Percentiles rank a stretch among this genome's conserved stretches.
Conservation (phyloP, 2,888 invertebrate genomes). For the Maniola hyperantus region DNA sequence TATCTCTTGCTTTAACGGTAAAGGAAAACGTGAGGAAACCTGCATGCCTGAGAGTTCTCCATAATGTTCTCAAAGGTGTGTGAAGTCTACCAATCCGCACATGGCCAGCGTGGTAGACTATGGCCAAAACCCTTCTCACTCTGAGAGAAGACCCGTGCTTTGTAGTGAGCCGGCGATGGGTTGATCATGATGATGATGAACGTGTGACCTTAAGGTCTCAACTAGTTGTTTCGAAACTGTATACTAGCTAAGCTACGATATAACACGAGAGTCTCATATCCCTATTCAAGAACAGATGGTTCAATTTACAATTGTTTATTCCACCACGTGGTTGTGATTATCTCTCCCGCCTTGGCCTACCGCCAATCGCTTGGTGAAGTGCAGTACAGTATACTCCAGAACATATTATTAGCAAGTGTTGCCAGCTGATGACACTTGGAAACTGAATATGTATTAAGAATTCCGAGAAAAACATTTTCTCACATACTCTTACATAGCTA, state of each 20-base stretch:
- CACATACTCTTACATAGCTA: too few relatives aligned
- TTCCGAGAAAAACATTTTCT: not conserved
- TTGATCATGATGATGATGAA: too few relatives aligned
- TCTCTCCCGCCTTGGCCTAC: slow-evolving; percentile 38
- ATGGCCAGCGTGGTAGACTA: too few relatives aligned
- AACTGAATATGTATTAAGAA: slow-evolving; percentile 24
- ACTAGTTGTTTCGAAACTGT: not conserved
- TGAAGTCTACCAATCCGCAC: too few relatives aligned
- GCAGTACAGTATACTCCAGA: slow-evolving; percentile 34
- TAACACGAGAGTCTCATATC: not conserved
- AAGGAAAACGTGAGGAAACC: too few relatives aligned
- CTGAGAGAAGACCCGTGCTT: too few relatives aligned
- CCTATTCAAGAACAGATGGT: slow-evolving; percentile 17
- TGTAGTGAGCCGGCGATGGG: too few relatives aligned
- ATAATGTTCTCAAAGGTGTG: too few relatives aligned
- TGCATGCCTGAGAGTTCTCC: too few relatives aligned
- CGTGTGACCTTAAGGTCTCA: too few relatives aligned
- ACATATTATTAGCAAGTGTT: slow-evolving; percentile 40
- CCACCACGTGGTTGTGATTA: slow-evolving; percentile 45
- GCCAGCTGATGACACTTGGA: slow-evolving; percentile 38
- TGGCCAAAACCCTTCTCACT: too few relatives aligned
- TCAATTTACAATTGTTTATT: slow-evolving; percentile 37
- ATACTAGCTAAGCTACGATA: not conserved
- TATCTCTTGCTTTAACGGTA: too few relatives aligned
- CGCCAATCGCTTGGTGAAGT: slow-evolving; percentile 38